phyloP scores from a whole-genome alignment of 2,888 invertebrate genomes.

The Sicus ferrugineus region DNA sequence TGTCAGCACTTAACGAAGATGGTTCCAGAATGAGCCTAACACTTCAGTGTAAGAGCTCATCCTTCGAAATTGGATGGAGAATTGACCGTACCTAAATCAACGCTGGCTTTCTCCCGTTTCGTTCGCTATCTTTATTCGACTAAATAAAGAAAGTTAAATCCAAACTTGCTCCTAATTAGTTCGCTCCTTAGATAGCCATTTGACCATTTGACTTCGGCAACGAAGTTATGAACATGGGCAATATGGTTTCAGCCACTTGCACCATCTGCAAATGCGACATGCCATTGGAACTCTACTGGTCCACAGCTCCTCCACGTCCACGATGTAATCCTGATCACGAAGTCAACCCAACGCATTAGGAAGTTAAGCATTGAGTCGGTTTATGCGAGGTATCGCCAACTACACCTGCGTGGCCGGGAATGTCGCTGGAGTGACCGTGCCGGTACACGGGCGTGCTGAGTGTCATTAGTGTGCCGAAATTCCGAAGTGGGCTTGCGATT shows the following conservation, averaged over 20 bases:
- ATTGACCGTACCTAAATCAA: no score
- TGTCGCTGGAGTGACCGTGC: slow-evolving; percentile 73
- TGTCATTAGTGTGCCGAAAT: slow-evolving; percentile 71
- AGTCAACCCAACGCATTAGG: slow-evolving; percentile 71
- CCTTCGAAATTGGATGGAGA: neutral
- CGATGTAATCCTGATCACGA: slow-evolving; percentile 70
- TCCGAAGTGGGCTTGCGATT: neutral
- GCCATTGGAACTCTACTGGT: slow-evolving; percentile 79
- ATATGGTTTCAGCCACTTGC: slow-evolving; percentile 77
- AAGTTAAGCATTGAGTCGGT: slow-evolving; percentile 76
- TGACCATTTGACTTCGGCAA: slow-evolving; percentile 77
- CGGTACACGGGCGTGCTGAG: slow-evolving; percentile 73
- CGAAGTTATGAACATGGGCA: slow-evolving; percentile 78
- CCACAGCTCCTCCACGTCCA: slow-evolving; percentile 66
- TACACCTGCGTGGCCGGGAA: slow-evolving; percentile 80
- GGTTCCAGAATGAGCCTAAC: neutral
- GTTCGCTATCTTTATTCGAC: slow-evolving; percentile 19
- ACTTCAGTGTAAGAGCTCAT: neutral
- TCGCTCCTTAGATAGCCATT: neutral
- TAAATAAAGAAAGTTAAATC: no score
- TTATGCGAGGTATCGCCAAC: slow-evolving; percentile 74
- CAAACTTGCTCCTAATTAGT: no score
- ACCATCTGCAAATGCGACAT: slow-evolving; percentile 80
- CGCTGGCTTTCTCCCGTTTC: slow-evolving; percentile 46
- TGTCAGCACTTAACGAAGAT: neutral